Evolutionary conservation across 1,140 invertebrate species (phyloP).

Genomic region (Drosophila micromelanica): DNA sequence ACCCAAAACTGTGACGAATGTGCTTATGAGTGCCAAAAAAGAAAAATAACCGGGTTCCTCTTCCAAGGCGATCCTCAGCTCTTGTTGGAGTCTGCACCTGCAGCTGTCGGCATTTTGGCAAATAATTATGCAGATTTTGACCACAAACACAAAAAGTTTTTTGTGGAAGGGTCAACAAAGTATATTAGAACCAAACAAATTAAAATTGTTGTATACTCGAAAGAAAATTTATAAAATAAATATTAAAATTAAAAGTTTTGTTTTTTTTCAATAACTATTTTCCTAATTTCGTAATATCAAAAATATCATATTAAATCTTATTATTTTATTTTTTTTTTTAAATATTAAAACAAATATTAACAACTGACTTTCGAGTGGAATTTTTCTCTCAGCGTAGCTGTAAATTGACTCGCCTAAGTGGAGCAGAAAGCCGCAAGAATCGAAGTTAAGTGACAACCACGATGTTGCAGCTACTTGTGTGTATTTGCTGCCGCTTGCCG

Average conservation of each 20-base stretch:
- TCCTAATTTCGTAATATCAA: too few relatives aligned
- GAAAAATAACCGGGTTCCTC: too few relatives aligned
- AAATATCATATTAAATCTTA: too few relatives aligned
- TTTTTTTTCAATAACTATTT: too few relatives aligned
- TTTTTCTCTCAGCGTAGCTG: neutral
- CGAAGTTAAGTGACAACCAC: conserved; percentile 55
- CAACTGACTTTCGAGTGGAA: neutral
- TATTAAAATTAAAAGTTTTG: too few relatives aligned
- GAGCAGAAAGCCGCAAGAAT: conserved; percentile 46
- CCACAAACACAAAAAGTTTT: conserved; percentile 58
- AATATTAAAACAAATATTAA: too few relatives aligned
- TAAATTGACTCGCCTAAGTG: neutral
- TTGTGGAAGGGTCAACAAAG: conserved; percentile 23
- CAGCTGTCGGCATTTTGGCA: conserved; percentile 66
- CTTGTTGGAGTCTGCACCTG: conserved; percentile 38
- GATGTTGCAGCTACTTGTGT: conserved; percentile 25
- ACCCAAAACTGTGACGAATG: conserved; percentile 64
- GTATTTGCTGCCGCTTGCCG: conserved; percentile 13
- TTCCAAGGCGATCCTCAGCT: too few relatives aligned
- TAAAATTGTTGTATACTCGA: neutral
- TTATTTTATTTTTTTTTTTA: too few relatives aligned
- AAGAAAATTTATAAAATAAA: neutral
- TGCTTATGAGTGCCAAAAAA: conserved; percentile 49
- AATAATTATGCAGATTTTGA: conserved; percentile 69
- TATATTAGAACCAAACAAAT: conserved; percentile 1